These are phyloP conservation scores for Eira barbara DNA, from an alignment of 2,113 vertebrate genomes.

Conservation along the genomic window DNA sequence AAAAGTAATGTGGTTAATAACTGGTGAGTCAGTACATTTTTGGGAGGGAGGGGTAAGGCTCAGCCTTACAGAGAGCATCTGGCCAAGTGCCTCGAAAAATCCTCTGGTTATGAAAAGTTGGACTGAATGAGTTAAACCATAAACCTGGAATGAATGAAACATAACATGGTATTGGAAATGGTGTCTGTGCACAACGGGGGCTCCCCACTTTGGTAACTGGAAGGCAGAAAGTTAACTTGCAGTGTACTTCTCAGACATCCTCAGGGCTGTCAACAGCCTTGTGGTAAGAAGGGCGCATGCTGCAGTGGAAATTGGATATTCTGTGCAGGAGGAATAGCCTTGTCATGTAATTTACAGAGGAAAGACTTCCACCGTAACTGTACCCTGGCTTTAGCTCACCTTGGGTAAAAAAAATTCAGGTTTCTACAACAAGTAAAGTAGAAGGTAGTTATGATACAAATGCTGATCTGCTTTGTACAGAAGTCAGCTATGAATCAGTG, in stretches of 20 bases:
- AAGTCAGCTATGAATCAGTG: background rate
- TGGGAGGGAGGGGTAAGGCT: background rate
- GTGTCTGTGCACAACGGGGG: slow-evolving; percentile 27
- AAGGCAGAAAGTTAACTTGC: background rate
- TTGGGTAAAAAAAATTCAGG: background rate
- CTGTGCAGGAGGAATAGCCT: background rate
- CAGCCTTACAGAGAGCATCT: slow-evolving; percentile 43
- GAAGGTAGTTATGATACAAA: slow-evolving; percentile 5
- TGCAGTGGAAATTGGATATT: background rate
- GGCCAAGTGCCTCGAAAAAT: slow-evolving; percentile 15
- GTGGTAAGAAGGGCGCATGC: background rate
- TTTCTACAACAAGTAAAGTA: slow-evolving; percentile 32
- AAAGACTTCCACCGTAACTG: background rate
- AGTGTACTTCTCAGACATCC: background rate
- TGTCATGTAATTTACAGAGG: background rate
- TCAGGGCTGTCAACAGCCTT: background rate
- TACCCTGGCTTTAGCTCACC: slow-evolving; percentile 8
- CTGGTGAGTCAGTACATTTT: background rate
- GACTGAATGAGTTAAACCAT: slow-evolving; percentile 55
- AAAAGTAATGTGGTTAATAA: slow-evolving; percentile 22
- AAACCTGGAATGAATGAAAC: slow-evolving; percentile 64
- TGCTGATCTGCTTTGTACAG: background rate
- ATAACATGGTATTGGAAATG: slow-evolving; percentile 63
- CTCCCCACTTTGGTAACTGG: background rate
- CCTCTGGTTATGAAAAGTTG: slow-evolving; percentile 15